These are phyloP conservation scores for Mycalesis mineus DNA, from an alignment of 2,888 invertebrate genomes.

Conservation along the genomic window DNA sequence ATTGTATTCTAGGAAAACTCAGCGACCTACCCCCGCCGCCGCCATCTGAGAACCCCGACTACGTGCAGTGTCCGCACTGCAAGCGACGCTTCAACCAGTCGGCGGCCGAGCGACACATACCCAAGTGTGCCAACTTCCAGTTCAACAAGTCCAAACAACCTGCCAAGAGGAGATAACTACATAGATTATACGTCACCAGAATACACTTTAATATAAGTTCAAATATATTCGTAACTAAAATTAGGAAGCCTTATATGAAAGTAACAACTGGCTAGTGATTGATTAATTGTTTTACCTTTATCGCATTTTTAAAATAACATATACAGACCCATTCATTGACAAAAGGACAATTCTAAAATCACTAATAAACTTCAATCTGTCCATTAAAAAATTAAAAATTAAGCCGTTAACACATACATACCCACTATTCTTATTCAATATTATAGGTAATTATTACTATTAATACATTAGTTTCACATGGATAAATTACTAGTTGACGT, in stretches of 20 bases:
- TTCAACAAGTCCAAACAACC: constrained; percentile 85
- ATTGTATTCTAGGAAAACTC: constrained; percentile 77
- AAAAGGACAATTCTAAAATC: not conserved
- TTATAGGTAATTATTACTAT: not conserved
- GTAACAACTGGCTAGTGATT: constrained; percentile 1
- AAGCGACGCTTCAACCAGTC: constrained; percentile 88
- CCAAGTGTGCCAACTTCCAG: constrained; percentile 90
- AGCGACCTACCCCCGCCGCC: constrained; percentile 94
- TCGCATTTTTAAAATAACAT: not conserved
- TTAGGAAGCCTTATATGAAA: no score
- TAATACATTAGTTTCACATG: not conserved
- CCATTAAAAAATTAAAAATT: no score
- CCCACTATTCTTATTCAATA: no score
- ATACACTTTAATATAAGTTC: no score
- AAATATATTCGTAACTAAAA: no score
- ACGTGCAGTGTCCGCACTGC: constrained; percentile 94
- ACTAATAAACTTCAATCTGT: not conserved
- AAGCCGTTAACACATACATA: no score
- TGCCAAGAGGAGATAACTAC: constrained; percentile 53
- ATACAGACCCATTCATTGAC: no score
- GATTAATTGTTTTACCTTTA: not conserved
- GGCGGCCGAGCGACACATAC: constrained; percentile 94
- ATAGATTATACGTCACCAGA: no score
- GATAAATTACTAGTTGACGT: not conserved
- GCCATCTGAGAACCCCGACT: constrained; percentile 92